phyloP scores from a whole-genome alignment of 2,888 invertebrate species.

The Rhimphoctona megacephalus region DNA sequence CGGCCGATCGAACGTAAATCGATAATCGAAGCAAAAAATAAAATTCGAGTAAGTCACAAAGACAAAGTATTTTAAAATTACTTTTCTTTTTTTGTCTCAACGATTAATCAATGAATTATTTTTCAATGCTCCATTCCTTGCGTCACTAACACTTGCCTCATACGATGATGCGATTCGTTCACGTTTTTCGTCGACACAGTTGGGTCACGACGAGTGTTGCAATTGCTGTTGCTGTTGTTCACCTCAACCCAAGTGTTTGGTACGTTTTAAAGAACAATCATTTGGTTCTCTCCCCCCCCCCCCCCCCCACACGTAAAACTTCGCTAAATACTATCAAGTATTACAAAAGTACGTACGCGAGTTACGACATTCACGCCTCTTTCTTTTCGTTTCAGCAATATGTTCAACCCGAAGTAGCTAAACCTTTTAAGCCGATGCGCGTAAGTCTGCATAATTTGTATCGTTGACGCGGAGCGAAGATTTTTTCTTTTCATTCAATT shows the following conservation, averaged over 20 bases:
- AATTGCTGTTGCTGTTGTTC: constrained; percentile 80
- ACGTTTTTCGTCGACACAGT: constrained; percentile 71
- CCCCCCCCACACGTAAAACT: constrained; percentile 39
- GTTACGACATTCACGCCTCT: constrained; percentile 16
- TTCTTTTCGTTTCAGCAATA: constrained; percentile 76
- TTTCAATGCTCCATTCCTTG: neutral
- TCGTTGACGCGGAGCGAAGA: neutral
- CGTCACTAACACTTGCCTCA: constrained; percentile 35
- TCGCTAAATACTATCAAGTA: constrained; percentile 6
- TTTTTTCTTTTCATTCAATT: neutral
- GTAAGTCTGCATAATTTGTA: constrained; percentile 73
- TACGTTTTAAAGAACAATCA: constrained; percentile 64
- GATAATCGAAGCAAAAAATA: constrained; percentile 78
- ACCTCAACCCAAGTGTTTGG: constrained; percentile 75
- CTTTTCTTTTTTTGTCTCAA: constrained; percentile 2
- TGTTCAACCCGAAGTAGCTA: constrained; percentile 79
- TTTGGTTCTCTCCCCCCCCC: constrained; percentile 18
- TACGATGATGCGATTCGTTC: constrained; percentile 59
- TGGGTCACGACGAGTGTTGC: constrained; percentile 79
- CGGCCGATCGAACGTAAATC: constrained; percentile 68
- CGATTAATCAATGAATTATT: constrained; percentile 44
- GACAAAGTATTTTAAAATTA: neutral
- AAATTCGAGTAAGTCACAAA: constrained; percentile 75
- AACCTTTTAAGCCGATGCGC: constrained; percentile 85
- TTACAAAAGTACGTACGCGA: constrained; percentile 5